phyloP scores from a whole-genome alignment of 2,797 vertebrate genomes.

The Trachops cirrhosus region DNA sequence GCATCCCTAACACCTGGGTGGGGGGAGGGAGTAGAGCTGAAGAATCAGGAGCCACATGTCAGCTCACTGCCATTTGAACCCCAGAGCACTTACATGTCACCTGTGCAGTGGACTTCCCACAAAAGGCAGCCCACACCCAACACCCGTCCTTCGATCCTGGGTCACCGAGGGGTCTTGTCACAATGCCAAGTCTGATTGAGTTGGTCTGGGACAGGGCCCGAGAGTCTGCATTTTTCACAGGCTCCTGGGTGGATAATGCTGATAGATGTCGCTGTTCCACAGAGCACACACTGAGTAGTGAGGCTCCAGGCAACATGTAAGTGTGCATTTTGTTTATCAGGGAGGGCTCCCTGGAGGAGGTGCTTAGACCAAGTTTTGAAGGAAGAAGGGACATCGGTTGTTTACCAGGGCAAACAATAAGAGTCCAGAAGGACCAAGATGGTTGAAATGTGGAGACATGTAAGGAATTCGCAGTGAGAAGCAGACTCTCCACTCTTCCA shows the following conservation, averaged over 20 bases:
- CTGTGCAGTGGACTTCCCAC: neutral
- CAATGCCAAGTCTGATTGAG: neutral
- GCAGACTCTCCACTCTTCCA: neutral
- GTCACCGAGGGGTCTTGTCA: neutral
- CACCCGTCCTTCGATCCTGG: too few species aligned
- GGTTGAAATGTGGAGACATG: neutral
- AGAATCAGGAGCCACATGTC: neutral
- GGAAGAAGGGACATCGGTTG: neutral
- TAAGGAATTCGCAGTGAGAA: neutral
- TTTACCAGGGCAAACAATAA: neutral
- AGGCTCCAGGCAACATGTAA: neutral
- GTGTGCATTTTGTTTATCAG: neutral
- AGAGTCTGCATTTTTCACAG: neutral
- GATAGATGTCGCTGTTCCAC: fast-evolving
- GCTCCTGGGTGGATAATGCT: fast-evolving
- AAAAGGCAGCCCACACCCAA: neutral
- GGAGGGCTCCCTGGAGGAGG: neutral
- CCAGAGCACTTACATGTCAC: neutral
- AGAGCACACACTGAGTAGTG: neutral
- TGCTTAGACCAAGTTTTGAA: neutral
- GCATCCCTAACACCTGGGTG: neutral
- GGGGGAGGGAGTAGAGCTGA: neutral
- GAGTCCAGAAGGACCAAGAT: neutral
- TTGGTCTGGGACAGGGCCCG: fast-evolving
- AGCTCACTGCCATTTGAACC: neutral